Conservation (phyloP, 2,113 vertebrate genomes). For the Genyomyrus donnyi region DNA sequence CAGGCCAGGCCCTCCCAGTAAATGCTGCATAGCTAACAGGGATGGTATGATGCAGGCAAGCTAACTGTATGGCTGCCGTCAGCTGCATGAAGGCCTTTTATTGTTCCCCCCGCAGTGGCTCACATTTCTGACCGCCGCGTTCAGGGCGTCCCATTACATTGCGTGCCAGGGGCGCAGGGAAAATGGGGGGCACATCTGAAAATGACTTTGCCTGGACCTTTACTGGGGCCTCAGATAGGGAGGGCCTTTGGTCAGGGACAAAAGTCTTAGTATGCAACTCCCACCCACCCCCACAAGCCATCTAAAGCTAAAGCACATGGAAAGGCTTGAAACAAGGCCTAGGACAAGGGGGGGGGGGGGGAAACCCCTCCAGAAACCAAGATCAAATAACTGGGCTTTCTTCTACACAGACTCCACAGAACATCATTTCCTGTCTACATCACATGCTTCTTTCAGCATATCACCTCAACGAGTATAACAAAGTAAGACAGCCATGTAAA, state of each 20-base stretch:
- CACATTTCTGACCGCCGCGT: not conserved
- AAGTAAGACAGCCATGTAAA: not conserved
- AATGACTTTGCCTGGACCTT: conserved; percentile 16
- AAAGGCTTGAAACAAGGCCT: conserved; percentile 16
- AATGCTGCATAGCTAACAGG: not conserved
- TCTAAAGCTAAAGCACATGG: conserved; percentile 10
- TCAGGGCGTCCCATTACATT: not conserved
- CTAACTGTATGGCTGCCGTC: not conserved
- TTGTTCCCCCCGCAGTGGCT: not conserved
- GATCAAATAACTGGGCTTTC: conserved; percentile 32
- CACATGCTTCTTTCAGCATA: conserved; percentile 15
- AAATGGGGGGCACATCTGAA: not conserved
- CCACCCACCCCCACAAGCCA: not conserved
- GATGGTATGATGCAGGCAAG: not conserved
- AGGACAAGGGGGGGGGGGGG: conserved; percentile 7
- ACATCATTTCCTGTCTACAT: conserved; percentile 45
- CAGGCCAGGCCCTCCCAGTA: not conserved
- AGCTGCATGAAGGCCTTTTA: conserved; percentile 3
- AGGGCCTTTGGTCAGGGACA: conserved; percentile 15
- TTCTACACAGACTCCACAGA: conserved; percentile 38
- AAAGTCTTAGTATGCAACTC: conserved; percentile 14
- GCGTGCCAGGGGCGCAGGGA: not conserved
- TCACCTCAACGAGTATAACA: conserved; percentile 20
- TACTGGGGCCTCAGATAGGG: not conserved
- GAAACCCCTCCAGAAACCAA: conserved; percentile 8